Evolutionary conservation across 2,797 vertebrate genomes (phyloP).

Genomic region (Podargus strigoides): DNA sequence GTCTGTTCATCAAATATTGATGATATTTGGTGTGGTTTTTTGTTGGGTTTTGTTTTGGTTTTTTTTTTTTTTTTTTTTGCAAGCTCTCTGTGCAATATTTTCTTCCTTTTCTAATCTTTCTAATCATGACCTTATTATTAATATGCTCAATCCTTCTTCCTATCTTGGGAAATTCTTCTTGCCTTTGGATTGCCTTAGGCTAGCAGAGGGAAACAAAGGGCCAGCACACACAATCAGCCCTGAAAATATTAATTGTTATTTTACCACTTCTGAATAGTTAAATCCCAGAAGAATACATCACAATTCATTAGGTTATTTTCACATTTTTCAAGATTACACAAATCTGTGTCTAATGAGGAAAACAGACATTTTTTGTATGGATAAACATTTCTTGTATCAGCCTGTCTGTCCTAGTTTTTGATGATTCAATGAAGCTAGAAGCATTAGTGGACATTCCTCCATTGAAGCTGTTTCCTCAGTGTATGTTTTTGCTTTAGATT

Average conservation of each 20-base stretch:
- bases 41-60: too few species aligned
- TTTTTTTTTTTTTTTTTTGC: too few species aligned
- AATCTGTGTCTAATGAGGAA: not conserved
- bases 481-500: not conserved
- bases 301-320: slow-evolving; percentile 22
- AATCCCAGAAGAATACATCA: slow-evolving; percentile 12
- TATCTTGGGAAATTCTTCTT: slow-evolving; percentile 27
- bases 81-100: not conserved
- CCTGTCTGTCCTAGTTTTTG: not conserved
- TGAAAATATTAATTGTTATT: slow-evolving; percentile 56
- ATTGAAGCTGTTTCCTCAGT: not conserved
- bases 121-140: slow-evolving; percentile 54
- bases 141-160: not conserved
- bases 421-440: not conserved
- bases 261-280: slow-evolving; percentile 21
- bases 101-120: slow-evolving; percentile 15
- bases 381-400: not conserved
- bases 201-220: slow-evolving; percentile 15
- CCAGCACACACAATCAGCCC: not conserved
- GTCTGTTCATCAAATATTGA: not conserved
- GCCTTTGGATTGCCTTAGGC: slow-evolving; percentile 59
- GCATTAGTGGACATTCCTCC: not conserved
- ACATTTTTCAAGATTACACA: slow-evolving; percentile 8
- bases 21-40: not conserved
- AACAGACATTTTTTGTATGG: not conserved